A percentile compares a stretch with the other conserved stretches of the same genome.
phyloP scores from a whole-genome alignment of 2,888 invertebrate species.

The Linnaemya tessellans region DNA sequence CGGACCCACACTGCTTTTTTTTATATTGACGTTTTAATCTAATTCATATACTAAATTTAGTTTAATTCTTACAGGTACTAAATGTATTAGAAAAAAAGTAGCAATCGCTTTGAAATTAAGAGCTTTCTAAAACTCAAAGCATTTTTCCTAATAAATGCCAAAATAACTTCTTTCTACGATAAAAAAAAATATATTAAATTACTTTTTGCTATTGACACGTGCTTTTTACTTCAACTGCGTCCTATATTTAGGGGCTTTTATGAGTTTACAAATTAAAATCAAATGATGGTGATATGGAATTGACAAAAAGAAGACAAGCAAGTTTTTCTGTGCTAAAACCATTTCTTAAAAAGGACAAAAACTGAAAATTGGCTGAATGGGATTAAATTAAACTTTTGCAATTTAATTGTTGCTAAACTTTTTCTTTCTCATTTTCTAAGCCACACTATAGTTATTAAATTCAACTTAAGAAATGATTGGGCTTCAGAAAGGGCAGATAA shows the following conservation, averaged over 20 bases:
- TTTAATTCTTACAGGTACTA: too few relatives aligned
- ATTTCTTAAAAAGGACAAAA: neutral
- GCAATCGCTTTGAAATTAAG: too few relatives aligned
- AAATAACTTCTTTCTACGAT: neutral
- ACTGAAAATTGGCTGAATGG: neutral
- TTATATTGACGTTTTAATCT: too few relatives aligned
- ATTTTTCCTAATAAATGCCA: neutral
- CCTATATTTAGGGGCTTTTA: neutral
- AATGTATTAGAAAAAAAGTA: too few relatives aligned
- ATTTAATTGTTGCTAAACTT: neutral
- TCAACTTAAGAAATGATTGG: too few relatives aligned
- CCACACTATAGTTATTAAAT: neutral
- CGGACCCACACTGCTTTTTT: too few relatives aligned
- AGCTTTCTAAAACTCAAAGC: too few relatives aligned
- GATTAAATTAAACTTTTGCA: neutral
- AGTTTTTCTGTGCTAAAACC: neutral
- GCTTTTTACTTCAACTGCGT: neutral
- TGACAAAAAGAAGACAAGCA: neutral
- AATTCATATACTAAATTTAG: too few relatives aligned
- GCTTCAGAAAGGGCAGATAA: too few relatives aligned
- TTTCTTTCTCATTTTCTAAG: neutral
- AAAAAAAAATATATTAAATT: neutral
- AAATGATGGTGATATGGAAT: neutral
- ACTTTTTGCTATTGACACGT: neutral
- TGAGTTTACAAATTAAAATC: neutral